Evolutionary conservation across 2,797 vertebrate species (phyloP), one percentile per base, ranked within the genome.

Genomic region (Hippopotamyrus pictus): DNA sequence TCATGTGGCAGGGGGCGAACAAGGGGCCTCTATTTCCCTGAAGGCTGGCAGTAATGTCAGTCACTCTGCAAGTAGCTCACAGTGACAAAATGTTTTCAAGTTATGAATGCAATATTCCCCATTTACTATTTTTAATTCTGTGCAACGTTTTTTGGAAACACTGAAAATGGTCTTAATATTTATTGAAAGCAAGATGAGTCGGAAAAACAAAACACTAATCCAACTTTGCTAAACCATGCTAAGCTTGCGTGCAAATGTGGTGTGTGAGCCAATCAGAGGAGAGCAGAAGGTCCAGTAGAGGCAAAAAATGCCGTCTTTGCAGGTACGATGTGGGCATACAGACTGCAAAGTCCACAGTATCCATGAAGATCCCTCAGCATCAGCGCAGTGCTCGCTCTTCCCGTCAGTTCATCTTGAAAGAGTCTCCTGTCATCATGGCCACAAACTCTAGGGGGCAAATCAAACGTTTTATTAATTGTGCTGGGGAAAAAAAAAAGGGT

Each of bases 341-440:
- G 37, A 29, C 83, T n/a, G 84, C 50, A 86, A 25, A 51, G 22
- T 51, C 83, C 50, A 25, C 25, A 51, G 48, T 19, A 29, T 54
- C 48, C 25, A 53, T 17, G 46, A 48, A 51, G 22, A 22, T 22
- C 8, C 19, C 17, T 51, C 19, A 25, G 50, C 7, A 46, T 62
- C 85, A 86, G 5, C 41, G 1, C 22, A 5, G 3, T 14, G 12
- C 14, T 86, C 22, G 0, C 33, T 25, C 17, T 22, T 62, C 54
- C n/a, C 87, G 87, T 94, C 93, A 93, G 51, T 91, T 95, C 93
- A 96, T 93, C 92, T 95, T 96, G 90, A 96, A 96, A 50, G 94
- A 95, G 91, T 95, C 92, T 41, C 94, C 93, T 0, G 94, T 96
- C 94, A 96, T 95, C 94, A 94, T 94, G 89, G 94, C 94, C 90